Percentiles rank a stretch among this genome's conserved stretches.
phyloP scores from a whole-genome alignment of 2,113 vertebrate genomes.

The Ornithorhynchus anatinus region DNA sequence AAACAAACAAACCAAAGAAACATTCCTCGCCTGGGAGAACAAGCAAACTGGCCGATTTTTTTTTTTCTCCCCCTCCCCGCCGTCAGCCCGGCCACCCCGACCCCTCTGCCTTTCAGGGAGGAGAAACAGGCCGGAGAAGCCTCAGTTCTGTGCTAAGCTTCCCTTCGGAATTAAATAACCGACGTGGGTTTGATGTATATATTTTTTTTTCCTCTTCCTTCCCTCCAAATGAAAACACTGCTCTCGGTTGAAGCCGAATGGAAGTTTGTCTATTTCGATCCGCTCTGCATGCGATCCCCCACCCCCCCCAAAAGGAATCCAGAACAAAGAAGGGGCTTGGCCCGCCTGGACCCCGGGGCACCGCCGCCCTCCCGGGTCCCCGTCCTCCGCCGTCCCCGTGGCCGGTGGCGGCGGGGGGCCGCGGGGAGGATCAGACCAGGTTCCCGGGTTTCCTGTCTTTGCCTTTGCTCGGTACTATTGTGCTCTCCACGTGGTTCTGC shows the following conservation, averaged over 20 bases:
- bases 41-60: slow-evolving; percentile 74
- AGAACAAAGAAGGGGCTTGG: slow-evolving; percentile 72
- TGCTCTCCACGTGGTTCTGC: slow-evolving; percentile 87
- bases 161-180: slow-evolving; percentile 75
- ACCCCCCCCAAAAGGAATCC: slow-evolving; percentile 76
- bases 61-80: too few relatives aligned
- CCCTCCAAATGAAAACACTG: slow-evolving; percentile 59
- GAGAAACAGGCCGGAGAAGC: slow-evolving; percentile 60
- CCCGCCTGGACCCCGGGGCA: slow-evolving; percentile 72
- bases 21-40: slow-evolving; percentile 40
- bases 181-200: slow-evolving; percentile 21
- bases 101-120: slow-evolving; percentile 61
- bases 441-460: slow-evolving; percentile 84
- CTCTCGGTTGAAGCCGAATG: slow-evolving; percentile 58
- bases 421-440: slow-evolving; percentile 78
- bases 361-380: slow-evolving; percentile 41
- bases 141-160: slow-evolving; percentile 73
- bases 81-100: too few relatives aligned
- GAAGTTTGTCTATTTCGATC: slow-evolving; percentile 66
- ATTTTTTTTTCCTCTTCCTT: slow-evolving; percentile 47
- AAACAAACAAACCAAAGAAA: too few relatives aligned
- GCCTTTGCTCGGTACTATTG: slow-evolving; percentile 84
- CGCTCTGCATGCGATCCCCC: slow-evolving; percentile 71
- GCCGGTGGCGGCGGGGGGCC: too few relatives aligned
- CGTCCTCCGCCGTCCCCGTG: slow-evolving; percentile 34